Evolutionary conservation across 2,888 invertebrate species (phyloP).

Genomic region (Eilema griseolum): DNA sequence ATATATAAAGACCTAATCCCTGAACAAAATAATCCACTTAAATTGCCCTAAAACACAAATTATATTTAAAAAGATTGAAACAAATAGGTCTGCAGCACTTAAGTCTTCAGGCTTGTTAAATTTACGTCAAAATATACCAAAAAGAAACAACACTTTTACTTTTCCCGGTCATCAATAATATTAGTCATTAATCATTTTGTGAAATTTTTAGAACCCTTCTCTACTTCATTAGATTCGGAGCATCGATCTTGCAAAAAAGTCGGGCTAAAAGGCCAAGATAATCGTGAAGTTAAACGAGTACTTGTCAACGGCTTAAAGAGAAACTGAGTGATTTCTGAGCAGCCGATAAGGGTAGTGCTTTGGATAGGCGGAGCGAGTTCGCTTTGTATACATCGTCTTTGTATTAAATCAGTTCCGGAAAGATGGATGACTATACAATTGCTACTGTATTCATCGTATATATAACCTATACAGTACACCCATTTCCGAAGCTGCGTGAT

Average conservation of each 20-base stretch:
- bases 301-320: conserved; percentile 67
- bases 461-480: background rate
- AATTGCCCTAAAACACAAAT: background rate
- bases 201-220: conserved; percentile 37
- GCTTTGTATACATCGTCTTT: conserved; percentile 18
- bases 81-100: background rate
- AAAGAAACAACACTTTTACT: conserved; percentile 20
- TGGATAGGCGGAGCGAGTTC: background rate
- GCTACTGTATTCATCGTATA: background rate
- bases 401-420: background rate
- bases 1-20: background rate
- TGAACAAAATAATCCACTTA: background rate
- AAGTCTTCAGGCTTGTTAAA: background rate
- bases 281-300: conserved; percentile 73
- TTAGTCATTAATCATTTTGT: conserved; percentile 34
- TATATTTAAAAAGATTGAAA: background rate
- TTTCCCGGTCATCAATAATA: conserved; percentile 23
- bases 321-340: conserved; percentile 66
- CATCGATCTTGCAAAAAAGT: conserved; percentile 54
- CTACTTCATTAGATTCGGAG: conserved; percentile 47
- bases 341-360: conserved; percentile 26
- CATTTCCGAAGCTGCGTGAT: no score
- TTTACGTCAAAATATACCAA: background rate
- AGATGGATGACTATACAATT: background rate
- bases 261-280: conserved; percentile 56